phyloP scores from a whole-genome alignment of 2,113 vertebrate genomes.

The Sclerurus mexicanus region DNA sequence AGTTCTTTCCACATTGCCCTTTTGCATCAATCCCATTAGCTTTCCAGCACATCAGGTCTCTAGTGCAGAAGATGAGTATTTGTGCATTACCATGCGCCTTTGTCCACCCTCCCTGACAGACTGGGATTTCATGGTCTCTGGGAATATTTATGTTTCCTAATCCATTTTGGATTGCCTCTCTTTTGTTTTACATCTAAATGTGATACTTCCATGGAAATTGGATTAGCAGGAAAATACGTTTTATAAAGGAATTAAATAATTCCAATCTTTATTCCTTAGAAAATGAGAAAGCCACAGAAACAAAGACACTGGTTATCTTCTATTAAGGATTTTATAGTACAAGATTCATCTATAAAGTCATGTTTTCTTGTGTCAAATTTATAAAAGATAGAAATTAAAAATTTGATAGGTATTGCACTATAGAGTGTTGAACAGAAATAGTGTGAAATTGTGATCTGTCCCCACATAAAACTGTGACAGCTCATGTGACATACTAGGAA shows the following conservation, averaged over 20 bases:
- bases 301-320: background rate
- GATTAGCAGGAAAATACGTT: background rate
- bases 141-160: conserved; percentile 6
- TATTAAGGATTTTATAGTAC: background rate
- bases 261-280: background rate
- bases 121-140: background rate
- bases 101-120: background rate
- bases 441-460: background rate
- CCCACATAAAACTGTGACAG: background rate
- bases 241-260: conserved; percentile 4
- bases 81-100: background rate
- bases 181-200: conserved; percentile 13
- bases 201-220: background rate
- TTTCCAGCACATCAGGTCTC: background rate
- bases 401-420: background rate
- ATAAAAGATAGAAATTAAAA: background rate
- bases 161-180: background rate
- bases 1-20: background rate
- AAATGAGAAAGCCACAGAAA: background rate
- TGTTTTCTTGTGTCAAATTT: background rate
- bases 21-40: background rate
- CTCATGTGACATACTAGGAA: background rate
- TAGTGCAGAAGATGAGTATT: background rate
- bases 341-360: background rate
- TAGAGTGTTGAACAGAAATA: background rate